phyloP scores from a whole-genome alignment of 2,113 vertebrate species.

The Salminus brasiliensis region DNA sequence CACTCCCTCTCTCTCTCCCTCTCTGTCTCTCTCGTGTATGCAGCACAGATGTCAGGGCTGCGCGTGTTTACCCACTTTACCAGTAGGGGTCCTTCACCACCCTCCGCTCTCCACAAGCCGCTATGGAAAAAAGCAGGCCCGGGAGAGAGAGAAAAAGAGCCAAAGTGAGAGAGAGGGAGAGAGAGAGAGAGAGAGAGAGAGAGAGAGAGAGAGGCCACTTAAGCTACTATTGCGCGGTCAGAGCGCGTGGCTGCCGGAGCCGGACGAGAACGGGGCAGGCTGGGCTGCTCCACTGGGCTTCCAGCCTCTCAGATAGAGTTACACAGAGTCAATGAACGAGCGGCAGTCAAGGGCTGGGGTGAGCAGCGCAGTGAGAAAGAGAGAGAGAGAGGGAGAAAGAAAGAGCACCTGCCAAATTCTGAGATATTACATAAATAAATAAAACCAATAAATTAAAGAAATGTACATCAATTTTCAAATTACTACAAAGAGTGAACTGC shows the following conservation, averaged over 20 bases:
- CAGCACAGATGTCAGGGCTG: constrained; percentile 79
- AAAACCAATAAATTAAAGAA: no score
- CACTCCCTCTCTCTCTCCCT: constrained; percentile 26
- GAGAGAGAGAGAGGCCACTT: constrained; percentile 50
- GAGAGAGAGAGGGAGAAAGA: constrained; percentile 1
- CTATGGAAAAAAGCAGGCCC: constrained; percentile 67
- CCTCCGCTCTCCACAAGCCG: constrained; percentile 73
- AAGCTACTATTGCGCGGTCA: constrained; percentile 44
- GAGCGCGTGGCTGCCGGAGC: constrained; percentile 29
- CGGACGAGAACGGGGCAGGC: constrained; percentile 31
- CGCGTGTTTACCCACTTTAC: constrained; percentile 80
- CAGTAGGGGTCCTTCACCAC: constrained; percentile 83
- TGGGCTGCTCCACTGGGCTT: constrained; percentile 36
- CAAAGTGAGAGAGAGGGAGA: constrained; percentile 17
- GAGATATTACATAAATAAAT: no score
- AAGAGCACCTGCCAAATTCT: not conserved
- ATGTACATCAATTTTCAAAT: no score
- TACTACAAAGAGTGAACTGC: no score
- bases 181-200: constrained; percentile 19
- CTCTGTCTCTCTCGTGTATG: constrained; percentile 58
- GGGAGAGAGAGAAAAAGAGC: constrained; percentile 64
- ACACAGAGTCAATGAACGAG: constrained; percentile 39
- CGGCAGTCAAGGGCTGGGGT: constrained; percentile 32
- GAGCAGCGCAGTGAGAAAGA: constrained; percentile 18
- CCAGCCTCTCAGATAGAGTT: constrained; percentile 46